These are phyloP conservation scores for Erynnis tages DNA, from an alignment of 2,888 invertebrate species.

Conservation along the genomic window DNA sequence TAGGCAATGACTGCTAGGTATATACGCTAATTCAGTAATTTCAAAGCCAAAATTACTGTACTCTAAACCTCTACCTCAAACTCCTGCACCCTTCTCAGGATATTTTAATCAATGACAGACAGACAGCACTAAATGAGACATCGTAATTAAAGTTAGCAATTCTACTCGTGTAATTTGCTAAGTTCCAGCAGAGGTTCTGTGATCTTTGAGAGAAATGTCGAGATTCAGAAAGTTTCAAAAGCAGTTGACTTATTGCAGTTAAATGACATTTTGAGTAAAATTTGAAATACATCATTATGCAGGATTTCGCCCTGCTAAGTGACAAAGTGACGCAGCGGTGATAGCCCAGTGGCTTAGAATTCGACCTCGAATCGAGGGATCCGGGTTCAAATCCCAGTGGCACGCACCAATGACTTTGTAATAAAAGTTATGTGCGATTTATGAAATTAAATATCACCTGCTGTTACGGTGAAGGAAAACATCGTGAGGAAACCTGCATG, in stretches of 20 bases:
- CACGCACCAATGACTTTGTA: no score
- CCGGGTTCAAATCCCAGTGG: no score
- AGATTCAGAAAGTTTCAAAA: neutral
- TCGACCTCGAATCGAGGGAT: no score
- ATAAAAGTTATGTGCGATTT: no score
- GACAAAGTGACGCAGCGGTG: neutral
- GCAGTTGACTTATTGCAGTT: neutral
- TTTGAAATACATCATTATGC: no score
- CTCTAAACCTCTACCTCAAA: neutral
- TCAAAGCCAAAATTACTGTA: neutral
- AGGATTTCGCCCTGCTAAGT: no score
- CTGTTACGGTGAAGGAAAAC: no score
- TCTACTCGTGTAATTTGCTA: slow-evolving; percentile 7
- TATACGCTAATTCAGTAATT: neutral
- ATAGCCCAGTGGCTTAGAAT: no score
- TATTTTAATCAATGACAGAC: slow-evolving; percentile 5
- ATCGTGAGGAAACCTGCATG: no score
- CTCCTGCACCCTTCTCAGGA: neutral
- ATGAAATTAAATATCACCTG: no score
- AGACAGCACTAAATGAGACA: neutral
- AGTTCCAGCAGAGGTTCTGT: neutral
- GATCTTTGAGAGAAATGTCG: neutral
- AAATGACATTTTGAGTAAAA: neutral
- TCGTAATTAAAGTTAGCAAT: slow-evolving; percentile 12
- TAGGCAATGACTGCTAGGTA: no score